Conservation (phyloP, 1,140 invertebrate genomes). For the Chrysomallon squamiferum region DNA sequence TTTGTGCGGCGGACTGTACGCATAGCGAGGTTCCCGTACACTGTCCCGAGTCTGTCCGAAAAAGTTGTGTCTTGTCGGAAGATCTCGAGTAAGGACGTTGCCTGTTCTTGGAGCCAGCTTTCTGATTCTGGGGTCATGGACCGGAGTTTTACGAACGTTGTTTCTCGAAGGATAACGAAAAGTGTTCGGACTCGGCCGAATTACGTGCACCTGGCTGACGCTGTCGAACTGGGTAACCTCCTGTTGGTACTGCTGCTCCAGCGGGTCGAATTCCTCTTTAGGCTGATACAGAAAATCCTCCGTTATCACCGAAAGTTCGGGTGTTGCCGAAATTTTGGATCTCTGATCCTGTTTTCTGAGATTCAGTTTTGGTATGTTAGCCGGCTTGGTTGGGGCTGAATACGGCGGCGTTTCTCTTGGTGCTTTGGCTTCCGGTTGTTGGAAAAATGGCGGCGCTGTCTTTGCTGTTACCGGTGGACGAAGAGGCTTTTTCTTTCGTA, state of each 20-base stretch:
- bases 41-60: background rate
- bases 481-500: background rate
- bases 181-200: background rate
- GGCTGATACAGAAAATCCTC: slow-evolving; percentile 3
- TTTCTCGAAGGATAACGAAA: background rate
- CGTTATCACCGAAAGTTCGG: background rate
- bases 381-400: slow-evolving; percentile 20
- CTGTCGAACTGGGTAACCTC: slow-evolving; percentile 11
- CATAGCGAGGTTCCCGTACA: background rate
- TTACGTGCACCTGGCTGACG: slow-evolving; percentile 11
- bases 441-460: slow-evolving; percentile 12
- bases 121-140: background rate
- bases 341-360: background rate
- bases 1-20: slow-evolving; percentile 3
- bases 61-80: background rate
- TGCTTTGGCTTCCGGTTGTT: background rate
- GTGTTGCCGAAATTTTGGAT: background rate
- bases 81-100: background rate
- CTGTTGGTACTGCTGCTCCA: background rate
- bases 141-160: background rate
- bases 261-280: background rate
- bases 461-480: slow-evolving; percentile 1
- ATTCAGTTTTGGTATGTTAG: background rate
- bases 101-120: background rate
- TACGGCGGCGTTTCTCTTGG: slow-evolving; percentile 9